phyloP scores from a whole-genome alignment of 2,888 invertebrate species.

The Teinopalpus imperialis region DNA sequence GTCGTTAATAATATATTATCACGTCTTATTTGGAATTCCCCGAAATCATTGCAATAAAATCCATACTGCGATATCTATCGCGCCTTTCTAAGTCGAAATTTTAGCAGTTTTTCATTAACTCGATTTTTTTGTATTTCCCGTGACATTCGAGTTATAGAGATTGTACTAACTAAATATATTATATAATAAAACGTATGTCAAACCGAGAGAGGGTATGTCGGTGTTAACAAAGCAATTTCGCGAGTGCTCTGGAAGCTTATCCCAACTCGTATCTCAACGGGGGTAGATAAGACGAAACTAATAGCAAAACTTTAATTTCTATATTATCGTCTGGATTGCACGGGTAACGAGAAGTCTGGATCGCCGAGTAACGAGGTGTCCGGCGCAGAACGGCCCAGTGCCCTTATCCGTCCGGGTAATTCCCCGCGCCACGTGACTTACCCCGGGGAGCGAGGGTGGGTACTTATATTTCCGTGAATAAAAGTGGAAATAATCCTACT shows the following conservation, averaged over 20 bases:
- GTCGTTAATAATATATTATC: no score
- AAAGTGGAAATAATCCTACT: background rate
- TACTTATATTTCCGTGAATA: slow-evolving; percentile 5
- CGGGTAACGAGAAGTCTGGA: slow-evolving; percentile 5
- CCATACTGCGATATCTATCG: no score
- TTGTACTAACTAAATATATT: no score
- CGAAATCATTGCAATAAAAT: no score
- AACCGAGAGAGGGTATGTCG: no score
- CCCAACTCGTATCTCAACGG: slow-evolving; percentile 3
- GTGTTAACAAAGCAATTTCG: background rate
- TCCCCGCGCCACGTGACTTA: slow-evolving; percentile 4
- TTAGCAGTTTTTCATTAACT: no score
- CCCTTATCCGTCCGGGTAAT: slow-evolving; percentile 14
- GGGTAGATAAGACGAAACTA: slow-evolving; percentile 2
- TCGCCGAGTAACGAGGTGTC: slow-evolving; percentile 21
- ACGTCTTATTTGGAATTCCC: no score
- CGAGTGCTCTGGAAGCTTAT: slow-evolving; percentile 1
- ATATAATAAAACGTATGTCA: no score
- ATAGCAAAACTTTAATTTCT: slow-evolving; percentile 19
- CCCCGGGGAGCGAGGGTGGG: background rate
- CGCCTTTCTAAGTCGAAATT: no score
- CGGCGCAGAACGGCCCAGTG: slow-evolving; percentile 9
- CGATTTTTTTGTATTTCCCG: no score
- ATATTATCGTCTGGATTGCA: slow-evolving; percentile 3
- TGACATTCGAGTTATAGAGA: no score